Conservation (phyloP, 2,888 invertebrate species). For the Andricus curvator region DNA sequence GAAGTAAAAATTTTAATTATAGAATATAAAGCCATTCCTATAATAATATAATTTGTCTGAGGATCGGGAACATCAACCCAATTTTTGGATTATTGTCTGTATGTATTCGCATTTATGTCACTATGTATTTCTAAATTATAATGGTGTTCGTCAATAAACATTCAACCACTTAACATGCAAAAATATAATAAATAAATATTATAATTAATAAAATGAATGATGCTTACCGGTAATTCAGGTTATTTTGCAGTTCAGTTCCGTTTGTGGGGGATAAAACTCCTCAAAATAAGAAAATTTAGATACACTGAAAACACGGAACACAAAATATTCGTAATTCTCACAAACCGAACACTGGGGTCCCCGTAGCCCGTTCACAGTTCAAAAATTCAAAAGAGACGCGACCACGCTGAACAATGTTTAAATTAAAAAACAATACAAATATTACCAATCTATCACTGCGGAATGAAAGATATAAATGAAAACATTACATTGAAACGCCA, state of each 20-base stretch:
- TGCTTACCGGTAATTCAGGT: not conserved
- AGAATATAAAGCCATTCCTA: too few relatives aligned
- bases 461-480: not conserved
- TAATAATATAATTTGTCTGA: too few relatives aligned
- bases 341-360: conserved; percentile 3
- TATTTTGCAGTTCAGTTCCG: not conserved
- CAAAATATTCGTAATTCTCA: conserved; percentile 23
- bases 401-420: not conserved
- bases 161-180: too few relatives aligned
- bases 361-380: not conserved
- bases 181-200: too few relatives aligned
- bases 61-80: too few relatives aligned
- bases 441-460: not conserved
- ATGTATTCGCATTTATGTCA: too few relatives aligned
- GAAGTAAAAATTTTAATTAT: too few relatives aligned
- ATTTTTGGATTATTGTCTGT: too few relatives aligned
- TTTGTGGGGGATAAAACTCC: conserved; percentile 3
- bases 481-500: not conserved
- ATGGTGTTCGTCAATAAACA: too few relatives aligned
- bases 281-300: conserved; percentile 23
- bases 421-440: not conserved
- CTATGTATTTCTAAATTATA: too few relatives aligned
- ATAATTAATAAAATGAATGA: not conserved
- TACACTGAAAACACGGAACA: conserved; percentile 32
- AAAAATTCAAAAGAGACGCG: conserved; percentile 3